These are phyloP conservation scores for Emydura subglobosa DNA, from an alignment of 2,113 vertebrate genomes.

Conservation along the genomic window DNA sequence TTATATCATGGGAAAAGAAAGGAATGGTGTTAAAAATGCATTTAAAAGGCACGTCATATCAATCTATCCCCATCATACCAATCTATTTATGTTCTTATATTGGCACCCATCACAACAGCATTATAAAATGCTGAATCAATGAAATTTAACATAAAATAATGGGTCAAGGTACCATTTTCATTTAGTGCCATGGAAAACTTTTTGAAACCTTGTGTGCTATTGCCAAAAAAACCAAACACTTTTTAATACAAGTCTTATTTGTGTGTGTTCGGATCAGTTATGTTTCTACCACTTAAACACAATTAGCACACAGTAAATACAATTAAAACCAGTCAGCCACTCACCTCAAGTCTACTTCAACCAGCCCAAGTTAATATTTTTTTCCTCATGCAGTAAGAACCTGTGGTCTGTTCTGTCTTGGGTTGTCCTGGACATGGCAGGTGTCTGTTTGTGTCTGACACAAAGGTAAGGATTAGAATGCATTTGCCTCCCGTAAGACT, in stretches of 20 bases:
- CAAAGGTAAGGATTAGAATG: conserved; percentile 54
- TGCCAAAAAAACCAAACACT: neutral
- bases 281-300: fast-evolving
- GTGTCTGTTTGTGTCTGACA: neutral
- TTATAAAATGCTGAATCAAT: conserved; percentile 16
- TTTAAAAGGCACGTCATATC: neutral
- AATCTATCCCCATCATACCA: neutral
- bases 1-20: conserved; percentile 43
- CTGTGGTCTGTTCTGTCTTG: neutral
- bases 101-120: conserved; percentile 42
- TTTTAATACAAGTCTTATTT: neutral
- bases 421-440: neutral
- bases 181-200: conserved; percentile 19
- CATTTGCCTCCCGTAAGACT: conserved; percentile 68
- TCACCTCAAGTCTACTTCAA: conserved; percentile 38
- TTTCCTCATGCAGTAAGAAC: neutral
- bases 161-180: neutral
- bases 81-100: neutral
- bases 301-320: neutral
- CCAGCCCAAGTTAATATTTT: neutral
- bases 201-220: fast-evolving
- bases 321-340: neutral
- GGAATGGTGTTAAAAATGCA: neutral
- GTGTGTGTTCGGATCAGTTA: neutral
- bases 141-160: neutral